Base-by-base conservation (phyloP, 2,888 invertebrate genomes). In the Philopedon plagiatum region DNA sequence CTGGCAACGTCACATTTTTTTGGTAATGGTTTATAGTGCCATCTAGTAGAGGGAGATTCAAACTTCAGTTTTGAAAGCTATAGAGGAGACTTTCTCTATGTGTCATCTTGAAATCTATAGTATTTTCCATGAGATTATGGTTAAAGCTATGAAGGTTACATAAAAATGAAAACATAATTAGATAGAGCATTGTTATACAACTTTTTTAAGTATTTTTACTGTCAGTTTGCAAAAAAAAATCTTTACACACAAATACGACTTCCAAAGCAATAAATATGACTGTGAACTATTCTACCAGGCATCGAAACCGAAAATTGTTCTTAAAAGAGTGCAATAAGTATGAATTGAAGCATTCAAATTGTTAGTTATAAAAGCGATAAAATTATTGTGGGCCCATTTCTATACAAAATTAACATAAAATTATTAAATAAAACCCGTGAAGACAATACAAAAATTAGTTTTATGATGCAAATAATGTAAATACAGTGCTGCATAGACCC, bases 321-420 rank as follows among this genome's bases (percentile, higher is more conserved):
- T n/a, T 15, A 8, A 15, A 57, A 66, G 0, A 34, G 66, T 51
- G 49, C 46, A 66, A 32, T 54, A 44, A 54, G 21, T 46, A 56
- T 65, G 32, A 32, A 21, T 26, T 44, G 46, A 46, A 66, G 57
- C 66, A 56, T 57, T 41, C 58, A 66, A 32, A 46, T 39, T 46
- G 66, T 66, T 66, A 66, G 66, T 66, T 13, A 26, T 23, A 51
- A 63, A 63, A 63, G 63, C 63, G 32, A 29, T 19, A 62, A 51
- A 15, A 62, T 62, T 56, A 56, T 44, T 57, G 29, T 54, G 57
- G 58, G 64, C 51, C 58, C 60, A 60, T 18, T 54, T 68, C 37
- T 68, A 60, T 61, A 68, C 68, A 68, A 61, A 60, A 39, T 51
- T 41, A 39, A 44, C 39, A 61, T 39, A 54, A 41, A 32, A 57